These are phyloP conservation scores for Sminthurides aquaticus DNA, from an alignment of 2,888 invertebrate genomes.

Conservation along the genomic window DNA sequence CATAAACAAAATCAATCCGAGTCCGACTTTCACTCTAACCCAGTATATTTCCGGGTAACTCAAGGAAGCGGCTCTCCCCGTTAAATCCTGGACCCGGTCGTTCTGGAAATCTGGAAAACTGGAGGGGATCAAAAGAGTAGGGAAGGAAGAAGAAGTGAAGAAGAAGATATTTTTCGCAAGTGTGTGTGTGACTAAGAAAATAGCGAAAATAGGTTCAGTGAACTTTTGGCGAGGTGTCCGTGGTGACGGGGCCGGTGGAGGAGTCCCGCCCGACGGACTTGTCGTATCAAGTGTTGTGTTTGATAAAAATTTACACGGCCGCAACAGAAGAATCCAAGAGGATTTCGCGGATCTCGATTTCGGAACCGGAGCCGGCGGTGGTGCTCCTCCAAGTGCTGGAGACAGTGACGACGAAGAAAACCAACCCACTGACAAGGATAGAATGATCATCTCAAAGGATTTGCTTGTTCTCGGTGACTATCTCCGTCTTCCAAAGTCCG, in stretches of 20 bases:
- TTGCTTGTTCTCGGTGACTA: conserved; percentile 42
- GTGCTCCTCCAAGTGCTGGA: background rate
- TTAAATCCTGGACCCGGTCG: background rate
- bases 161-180: background rate
- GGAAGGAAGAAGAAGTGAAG: background rate
- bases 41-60: background rate
- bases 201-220: conserved; percentile 24
- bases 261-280: background rate
- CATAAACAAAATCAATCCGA: too few relatives aligned
- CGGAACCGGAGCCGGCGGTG: background rate
- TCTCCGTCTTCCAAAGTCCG: conserved; percentile 40
- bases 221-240: conserved; percentile 21
- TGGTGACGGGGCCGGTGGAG: conserved; percentile 4
- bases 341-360: background rate
- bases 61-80: background rate
- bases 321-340: background rate
- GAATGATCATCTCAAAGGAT: conserved; percentile 43
- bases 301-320: background rate
- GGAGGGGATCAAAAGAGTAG: background rate
- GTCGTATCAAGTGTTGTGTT: background rate
- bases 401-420: conserved; percentile 17
- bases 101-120: conserved; percentile 1
- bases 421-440: conserved; percentile 18
- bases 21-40: too few relatives aligned
- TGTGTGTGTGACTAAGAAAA: conserved; percentile 11